Conservation (phyloP, 2,888 invertebrate species). For the Epinotia brunnichana region DNA sequence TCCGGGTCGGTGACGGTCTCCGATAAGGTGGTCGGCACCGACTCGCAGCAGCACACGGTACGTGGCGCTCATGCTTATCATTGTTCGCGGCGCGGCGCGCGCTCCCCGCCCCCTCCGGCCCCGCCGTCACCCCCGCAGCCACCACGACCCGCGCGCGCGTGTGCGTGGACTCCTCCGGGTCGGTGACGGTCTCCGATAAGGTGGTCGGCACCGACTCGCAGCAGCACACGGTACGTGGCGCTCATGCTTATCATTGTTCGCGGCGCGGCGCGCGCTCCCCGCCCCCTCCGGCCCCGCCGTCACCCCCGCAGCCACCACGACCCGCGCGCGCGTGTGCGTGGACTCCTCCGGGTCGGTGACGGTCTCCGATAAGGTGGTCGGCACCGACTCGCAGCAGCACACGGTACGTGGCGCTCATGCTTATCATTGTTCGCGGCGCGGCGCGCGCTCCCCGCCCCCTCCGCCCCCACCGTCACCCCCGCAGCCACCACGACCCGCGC, state of each 20-base stretch:
- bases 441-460: constrained; percentile 44
- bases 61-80: neutral
- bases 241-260: too few species aligned
- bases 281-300: constrained; percentile 37
- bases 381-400: constrained; percentile 54
- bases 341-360: constrained; percentile 58
- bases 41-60: constrained; percentile 40
- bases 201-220: too few species aligned
- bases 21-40: constrained; percentile 68
- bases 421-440: constrained; percentile 59
- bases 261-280: constrained; percentile 48
- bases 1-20: constrained; percentile 63
- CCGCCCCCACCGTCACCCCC: constrained; percentile 35
- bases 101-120: too few species aligned
- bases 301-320: constrained; percentile 42
- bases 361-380: constrained; percentile 66
- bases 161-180: too few species aligned
- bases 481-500: constrained; percentile 39
- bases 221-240: too few species aligned
- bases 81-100: too few species aligned
- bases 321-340: constrained; percentile 32
- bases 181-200: too few species aligned
- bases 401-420: neutral
- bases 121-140: too few species aligned
- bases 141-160: too few species aligned